A percentile compares a stretch with the other conserved stretches of the same genome.
Conservation (phyloP, 1,140 invertebrate species). For the Drosophila orena region DNA sequence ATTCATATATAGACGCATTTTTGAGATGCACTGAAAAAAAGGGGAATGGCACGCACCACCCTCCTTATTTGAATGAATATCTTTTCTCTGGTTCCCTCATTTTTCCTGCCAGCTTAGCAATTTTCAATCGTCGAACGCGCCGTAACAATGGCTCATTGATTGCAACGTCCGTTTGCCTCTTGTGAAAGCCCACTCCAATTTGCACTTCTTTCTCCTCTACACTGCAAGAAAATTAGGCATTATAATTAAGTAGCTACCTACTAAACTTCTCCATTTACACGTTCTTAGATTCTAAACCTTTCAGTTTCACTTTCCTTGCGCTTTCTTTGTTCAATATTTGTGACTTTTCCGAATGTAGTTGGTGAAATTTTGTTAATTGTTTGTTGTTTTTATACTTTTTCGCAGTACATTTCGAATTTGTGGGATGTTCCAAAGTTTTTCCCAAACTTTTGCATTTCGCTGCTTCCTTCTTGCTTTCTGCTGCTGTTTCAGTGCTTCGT, state of each 20-base stretch:
- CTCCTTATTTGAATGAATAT: slow-evolving; percentile 20
- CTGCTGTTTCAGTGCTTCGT: slow-evolving; percentile 14
- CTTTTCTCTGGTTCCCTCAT: slow-evolving; percentile 8
- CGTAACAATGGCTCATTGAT: slow-evolving; percentile 76
- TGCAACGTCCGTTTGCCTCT: slow-evolving; percentile 41
- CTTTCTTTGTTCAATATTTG: too few relatives aligned
- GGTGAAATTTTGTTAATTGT: too few relatives aligned
- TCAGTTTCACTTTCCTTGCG: too few relatives aligned
- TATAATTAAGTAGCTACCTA: too few relatives aligned
- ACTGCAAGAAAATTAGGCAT: background rate
- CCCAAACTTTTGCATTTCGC: slow-evolving; percentile 50
- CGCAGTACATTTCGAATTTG: background rate
- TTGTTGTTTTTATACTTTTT: background rate
- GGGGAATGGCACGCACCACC: slow-evolving; percentile 25
- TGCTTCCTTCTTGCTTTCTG: slow-evolving; percentile 19
- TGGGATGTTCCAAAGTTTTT: slow-evolving; percentile 16
- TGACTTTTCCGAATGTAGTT: too few relatives aligned
- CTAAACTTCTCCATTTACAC: too few relatives aligned
- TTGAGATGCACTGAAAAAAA: slow-evolving; percentile 1
- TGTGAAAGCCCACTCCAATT: slow-evolving; percentile 8
- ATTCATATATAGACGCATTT: too few relatives aligned
- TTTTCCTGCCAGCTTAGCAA: slow-evolving; percentile 43
- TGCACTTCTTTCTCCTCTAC: background rate
- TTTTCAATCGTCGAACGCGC: slow-evolving; percentile 76
- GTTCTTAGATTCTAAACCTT: too few relatives aligned